These are phyloP conservation scores for Pherbina coryleti DNA, from an alignment of 2,888 invertebrate genomes.

Conservation along the genomic window DNA sequence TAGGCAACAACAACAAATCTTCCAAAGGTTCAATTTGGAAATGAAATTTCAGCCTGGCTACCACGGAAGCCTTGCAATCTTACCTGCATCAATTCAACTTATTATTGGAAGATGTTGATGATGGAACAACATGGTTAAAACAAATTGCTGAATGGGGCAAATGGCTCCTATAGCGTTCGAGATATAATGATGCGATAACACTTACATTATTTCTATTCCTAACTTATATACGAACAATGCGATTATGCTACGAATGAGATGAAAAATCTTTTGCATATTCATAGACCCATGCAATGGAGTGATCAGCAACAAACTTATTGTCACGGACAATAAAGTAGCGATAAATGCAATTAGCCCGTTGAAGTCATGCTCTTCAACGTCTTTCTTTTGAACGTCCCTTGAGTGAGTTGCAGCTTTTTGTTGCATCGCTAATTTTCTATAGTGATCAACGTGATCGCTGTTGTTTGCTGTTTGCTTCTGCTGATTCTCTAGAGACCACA, in stretches of 20 bases:
- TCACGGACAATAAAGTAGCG: conserved; percentile 6
- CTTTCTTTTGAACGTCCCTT: neutral
- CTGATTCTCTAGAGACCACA: neutral
- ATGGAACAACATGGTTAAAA: no score
- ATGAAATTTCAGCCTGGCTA: neutral
- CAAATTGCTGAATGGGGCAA: no score
- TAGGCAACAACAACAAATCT: neutral
- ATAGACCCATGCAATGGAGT: neutral
- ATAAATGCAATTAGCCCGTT: neutral
- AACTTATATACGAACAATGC: no score
- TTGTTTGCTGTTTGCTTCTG: neutral
- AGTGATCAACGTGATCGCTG: neutral
- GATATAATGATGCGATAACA: no score
- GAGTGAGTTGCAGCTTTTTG: neutral
- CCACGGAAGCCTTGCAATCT: neutral
- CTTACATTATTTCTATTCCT: no score
- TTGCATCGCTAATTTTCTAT: neutral
- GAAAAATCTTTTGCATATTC: no score
- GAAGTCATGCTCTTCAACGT: neutral
- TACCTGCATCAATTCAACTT: neutral
- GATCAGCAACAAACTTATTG: neutral
- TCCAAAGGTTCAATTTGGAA: neutral
- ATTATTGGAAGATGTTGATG: neutral
- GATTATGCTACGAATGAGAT: no score
- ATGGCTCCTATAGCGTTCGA: no score